Base-by-base conservation (phyloP, 2,113 vertebrate genomes). In the Rhinolophus ferrumequinum region DNA sequence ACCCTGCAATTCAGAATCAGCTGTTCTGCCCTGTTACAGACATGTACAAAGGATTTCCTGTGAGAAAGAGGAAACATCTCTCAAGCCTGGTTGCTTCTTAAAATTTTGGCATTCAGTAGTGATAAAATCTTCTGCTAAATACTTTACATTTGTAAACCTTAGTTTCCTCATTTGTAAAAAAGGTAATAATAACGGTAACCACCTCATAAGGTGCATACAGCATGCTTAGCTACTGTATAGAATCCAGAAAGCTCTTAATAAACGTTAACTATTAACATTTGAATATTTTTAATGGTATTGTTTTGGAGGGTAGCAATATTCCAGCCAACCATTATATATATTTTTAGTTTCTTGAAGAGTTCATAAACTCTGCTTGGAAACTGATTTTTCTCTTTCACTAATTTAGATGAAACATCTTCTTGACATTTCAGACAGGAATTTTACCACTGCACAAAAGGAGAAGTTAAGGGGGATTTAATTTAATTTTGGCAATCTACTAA, bases 401-500 rank as follows among this genome's bases (percentile, higher is more conserved):
- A 88, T 44, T 69, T 83, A 76, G 58, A 52, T 88, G n/a, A 87
- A 95, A 88, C 16, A 93, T 56, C n/a, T 50, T 56, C n/a, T 50
- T 50, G 47, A 94, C 89, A 95, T 88, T 95, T 92, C 41, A 77
- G 58, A 84, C 54, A 69, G 93, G 77, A 88, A 93, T 84, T 95
- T 95, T 60, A 88, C 60, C 64, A 84, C 30, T 56, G 64, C 92
- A 26, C 58, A 95, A 94, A 24, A 58, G 72, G 44, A 77, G 41
- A 44, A 89, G 44, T 52, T 87, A 80, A n/a, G 73, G 54, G 50
- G 58, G 24, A 22, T 93, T 93, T 95, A 94, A 95, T 95, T 88
- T 96, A 81, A 92, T 70, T 75, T 87, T 94, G 35, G 70, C 35
- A 95, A 94, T 84, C 89, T 94, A 41, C 81, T 96, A 90, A 88